phyloP scores from a whole-genome alignment of 1,140 invertebrate genomes.

The Plutomurus gul region DNA sequence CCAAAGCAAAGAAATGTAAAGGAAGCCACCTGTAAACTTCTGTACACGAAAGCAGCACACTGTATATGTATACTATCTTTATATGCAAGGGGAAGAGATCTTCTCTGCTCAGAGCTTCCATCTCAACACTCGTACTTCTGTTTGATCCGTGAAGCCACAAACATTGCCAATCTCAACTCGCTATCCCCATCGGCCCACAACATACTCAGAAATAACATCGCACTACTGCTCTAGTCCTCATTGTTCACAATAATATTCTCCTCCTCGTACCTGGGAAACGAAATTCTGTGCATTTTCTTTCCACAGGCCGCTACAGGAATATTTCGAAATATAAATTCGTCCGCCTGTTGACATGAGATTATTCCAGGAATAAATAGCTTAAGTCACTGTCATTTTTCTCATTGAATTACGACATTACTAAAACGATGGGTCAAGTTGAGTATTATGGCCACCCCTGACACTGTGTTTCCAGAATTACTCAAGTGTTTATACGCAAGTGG shows the following conservation, averaged over 20 bases:
- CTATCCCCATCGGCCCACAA: not conserved
- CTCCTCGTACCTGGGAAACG: not conserved
- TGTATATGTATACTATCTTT: no score
- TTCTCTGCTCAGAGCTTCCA: not conserved
- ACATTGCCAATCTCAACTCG: constrained; percentile 9
- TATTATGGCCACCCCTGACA: not conserved
- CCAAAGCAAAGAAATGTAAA: no score
- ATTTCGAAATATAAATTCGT: not conserved
- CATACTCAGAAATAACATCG: not conserved
- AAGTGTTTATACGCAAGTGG: not conserved
- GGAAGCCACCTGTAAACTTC: no score
- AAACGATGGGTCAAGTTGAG: not conserved
- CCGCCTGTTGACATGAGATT: not conserved
- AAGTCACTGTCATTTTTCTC: not conserved
- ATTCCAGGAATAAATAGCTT: not conserved
- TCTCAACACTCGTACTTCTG: not conserved
- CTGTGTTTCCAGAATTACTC: not conserved
- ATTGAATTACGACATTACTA: no score
- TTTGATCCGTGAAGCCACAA: constrained; percentile 30
- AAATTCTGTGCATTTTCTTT: not conserved
- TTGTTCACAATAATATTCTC: not conserved
- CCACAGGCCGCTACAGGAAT: not conserved
- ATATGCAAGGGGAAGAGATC: not conserved
- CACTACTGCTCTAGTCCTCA: not conserved
- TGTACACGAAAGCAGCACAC: no score